Percentiles rank a stretch among this genome's conserved stretches.
phyloP scores from a whole-genome alignment of 2,113 vertebrate genomes.

The Thalassarche chlororhynchos region DNA sequence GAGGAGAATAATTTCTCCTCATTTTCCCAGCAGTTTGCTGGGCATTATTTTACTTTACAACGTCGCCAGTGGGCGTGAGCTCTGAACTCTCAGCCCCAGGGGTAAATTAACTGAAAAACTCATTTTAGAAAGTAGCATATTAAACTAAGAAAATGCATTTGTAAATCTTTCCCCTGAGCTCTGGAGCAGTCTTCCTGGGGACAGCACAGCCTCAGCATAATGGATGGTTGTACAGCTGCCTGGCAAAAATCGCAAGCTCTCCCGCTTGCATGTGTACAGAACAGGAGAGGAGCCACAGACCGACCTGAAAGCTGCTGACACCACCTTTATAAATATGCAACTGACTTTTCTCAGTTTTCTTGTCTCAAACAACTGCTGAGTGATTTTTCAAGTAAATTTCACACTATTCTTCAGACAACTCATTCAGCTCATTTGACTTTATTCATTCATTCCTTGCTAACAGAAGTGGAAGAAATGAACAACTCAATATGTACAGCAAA shows the following conservation, averaged over 20 bases:
- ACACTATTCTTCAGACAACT: constrained; percentile 22
- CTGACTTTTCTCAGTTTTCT: not conserved
- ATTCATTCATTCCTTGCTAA: not conserved
- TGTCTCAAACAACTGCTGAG: constrained; percentile 8
- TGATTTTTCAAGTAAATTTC: constrained; percentile 25
- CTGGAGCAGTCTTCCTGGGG: not conserved
- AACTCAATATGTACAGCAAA: not conserved
- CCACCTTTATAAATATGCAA: not conserved
- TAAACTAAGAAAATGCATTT: not conserved
- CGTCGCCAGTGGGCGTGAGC: not conserved
- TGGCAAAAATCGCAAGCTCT: not conserved
- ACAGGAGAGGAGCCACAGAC: not conserved
- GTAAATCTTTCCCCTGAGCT: not conserved
- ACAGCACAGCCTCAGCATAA: not conserved
- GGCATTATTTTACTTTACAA: not conserved
- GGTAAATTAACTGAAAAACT: constrained; percentile 14
- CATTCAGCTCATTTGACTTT: constrained; percentile 26
- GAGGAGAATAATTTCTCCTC: not conserved
- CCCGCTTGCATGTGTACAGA: not conserved
- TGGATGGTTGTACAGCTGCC: not conserved
- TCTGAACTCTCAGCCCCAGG: not conserved
- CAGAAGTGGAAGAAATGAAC: not conserved
- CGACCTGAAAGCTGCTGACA: not conserved
- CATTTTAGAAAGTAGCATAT: not conserved
- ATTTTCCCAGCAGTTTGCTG: not conserved